A percentile compares a stretch with the other conserved stretches of the same genome.
These are phyloP conservation scores for Drosophila trapezifrons DNA, from an alignment of 1,140 invertebrate species.

Conservation along the genomic window DNA sequence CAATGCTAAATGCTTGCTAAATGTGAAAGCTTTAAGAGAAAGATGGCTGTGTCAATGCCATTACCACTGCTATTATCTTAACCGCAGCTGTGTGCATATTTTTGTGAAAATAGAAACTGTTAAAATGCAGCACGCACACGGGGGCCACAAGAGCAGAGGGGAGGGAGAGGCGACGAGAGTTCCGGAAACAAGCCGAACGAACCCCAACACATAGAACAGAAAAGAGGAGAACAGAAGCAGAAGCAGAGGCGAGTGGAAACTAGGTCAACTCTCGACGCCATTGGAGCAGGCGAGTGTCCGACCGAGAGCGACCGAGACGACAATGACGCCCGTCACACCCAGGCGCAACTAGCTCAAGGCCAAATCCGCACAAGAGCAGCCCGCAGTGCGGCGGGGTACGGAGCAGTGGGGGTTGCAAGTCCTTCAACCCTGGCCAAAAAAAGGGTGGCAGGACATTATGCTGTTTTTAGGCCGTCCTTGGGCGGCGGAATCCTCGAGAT, in stretches of 20 bases:
- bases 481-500: background rate
- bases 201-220: conserved; percentile 17
- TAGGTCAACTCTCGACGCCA: conserved; percentile 77
- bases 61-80: conserved; percentile 28
- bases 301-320: conserved; percentile 56
- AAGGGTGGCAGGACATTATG: conserved; percentile 28
- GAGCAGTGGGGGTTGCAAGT: conserved; percentile 15
- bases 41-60: conserved; percentile 8
- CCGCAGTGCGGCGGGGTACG: conserved; percentile 22
- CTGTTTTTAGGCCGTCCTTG: conserved; percentile 20
- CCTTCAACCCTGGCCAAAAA: conserved; percentile 38
- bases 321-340: conserved; percentile 77
- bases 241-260: conserved; percentile 41
- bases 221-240: conserved; percentile 31
- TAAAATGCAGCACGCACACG: conserved; percentile 66
- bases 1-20: background rate
- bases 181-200: conserved; percentile 59
- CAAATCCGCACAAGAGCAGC: conserved; percentile 51
- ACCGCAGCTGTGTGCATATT: conserved; percentile 35
- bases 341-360: conserved; percentile 76
- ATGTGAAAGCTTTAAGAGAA: conserved; percentile 18
- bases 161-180: conserved; percentile 17
- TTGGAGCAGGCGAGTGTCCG: conserved; percentile 60
- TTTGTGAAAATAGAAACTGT: conserved; percentile 63
- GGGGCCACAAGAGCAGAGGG: background rate